Evolutionary conservation across 1,140 invertebrate species (phyloP), one percentile per base, ranked within the genome.

Genomic region (Drosophila bifasciata): DNA sequence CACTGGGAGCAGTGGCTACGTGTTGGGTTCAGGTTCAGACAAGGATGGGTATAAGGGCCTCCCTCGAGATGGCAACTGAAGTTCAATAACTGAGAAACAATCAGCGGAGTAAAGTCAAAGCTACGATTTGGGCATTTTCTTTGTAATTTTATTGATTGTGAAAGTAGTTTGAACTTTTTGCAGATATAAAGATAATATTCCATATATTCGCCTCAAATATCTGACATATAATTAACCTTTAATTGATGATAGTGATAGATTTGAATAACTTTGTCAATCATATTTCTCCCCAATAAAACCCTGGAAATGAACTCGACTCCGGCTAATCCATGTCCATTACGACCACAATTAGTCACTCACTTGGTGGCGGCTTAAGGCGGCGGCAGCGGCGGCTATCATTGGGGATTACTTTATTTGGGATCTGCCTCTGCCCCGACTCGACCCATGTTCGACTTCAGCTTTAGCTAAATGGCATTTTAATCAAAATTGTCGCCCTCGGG

Each of bases 401-500:
- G 8, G 19, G 66, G 66, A 84, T 72, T 59, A 85, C 80, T 79
- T 85, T 63, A 79, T 79, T 85, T 71, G 79, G 53, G 25, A 52
- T 39, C 46, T 66, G 16, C 48, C 19, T 28, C 46, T 66, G 16
- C 46, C 17, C 41, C 32, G 32, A 5, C 32, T 0, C 23, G 23
- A 25, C 19, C 48, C 64, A 46, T 55, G 62, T 68, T 73, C 46
- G 48, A 16, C 59, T 50, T 62, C 68, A 39, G 40, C 45, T 60
- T 63, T 67, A 60, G 77, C 48, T 86, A 86, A 88, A 88, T 88
- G 83, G 78, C 83, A 83, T 88, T 88, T 88, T 88, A 88, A 88
- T 88, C 74, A 88, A 88, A 88, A 80, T 86, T 86, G 81, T 86
- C 81, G 81, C 81, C 83, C 43, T 45, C 62, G 83, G 83, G 58